Evolutionary conservation across 2,888 invertebrate species (phyloP), one percentile per base, ranked within the genome.

Genomic region (Volucella inflata): DNA sequence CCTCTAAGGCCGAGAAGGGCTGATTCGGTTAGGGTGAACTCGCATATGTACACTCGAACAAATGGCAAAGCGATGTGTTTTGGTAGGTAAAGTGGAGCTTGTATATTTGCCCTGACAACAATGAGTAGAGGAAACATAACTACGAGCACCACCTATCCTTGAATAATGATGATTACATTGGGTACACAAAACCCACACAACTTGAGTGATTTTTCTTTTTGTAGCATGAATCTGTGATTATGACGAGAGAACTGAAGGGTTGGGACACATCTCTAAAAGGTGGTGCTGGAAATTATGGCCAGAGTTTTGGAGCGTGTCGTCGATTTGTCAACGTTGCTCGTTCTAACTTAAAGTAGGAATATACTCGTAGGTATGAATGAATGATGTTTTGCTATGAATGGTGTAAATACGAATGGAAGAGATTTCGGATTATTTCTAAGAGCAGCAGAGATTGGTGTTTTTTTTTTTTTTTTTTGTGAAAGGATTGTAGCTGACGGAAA

Each of bases 91-190:
- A 6, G 6, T 30, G 6, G 30, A 30, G 30, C 30, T 30, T 30
- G 30, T 30, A n/a, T 44, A n/a, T 44, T 11, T 44, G 12, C 44
- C 38, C 11, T 38, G 57, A n/a, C 16, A 57, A 57, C 36, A 57
- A 40, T 40, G 57, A 40, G 44, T n/a, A 44, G 12, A 16, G 6
- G 16, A 36, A 36, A 38, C n/a, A n/a, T n/a, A 40, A 40, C 57
- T 30, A 30, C 30, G 30, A 30, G 16, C 21, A 57, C 57, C 14
- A 57, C 57, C 38, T 57, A 38, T 40, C 57, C 57, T 57, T 57
- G 57, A 57, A 57, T 40, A 57, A 38, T 40, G 21, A 36, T 1
- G 38, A 38, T 14, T 14, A 36, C 36, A 16, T 44, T 44, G 3
- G 9, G 36, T 12, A 38, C 14, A 57, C 36, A 14, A 40, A 38